Evolutionary conservation across 2,888 invertebrate species (phyloP).

Genomic region (Yponomeuta plumbellus): DNA sequence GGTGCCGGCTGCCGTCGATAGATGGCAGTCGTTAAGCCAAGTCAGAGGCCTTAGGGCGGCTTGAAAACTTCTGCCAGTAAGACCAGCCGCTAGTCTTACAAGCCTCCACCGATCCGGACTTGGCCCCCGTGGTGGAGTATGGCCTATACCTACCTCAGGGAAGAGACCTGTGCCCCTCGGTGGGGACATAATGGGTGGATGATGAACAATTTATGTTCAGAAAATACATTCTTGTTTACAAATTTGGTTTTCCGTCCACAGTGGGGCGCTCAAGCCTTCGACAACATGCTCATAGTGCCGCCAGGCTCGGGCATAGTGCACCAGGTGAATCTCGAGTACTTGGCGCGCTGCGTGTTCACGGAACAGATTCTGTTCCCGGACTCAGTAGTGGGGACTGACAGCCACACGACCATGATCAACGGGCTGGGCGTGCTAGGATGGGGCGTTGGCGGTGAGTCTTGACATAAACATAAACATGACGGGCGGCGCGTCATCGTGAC

Average conservation of each 20-base stretch:
- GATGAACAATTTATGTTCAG: not conserved
- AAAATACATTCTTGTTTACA: not conserved
- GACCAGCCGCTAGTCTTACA: no score
- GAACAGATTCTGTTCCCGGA: conserved; percentile 85
- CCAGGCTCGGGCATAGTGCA: conserved; percentile 99
- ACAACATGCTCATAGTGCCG: conserved; percentile 98
- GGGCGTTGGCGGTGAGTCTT: conserved; percentile 91
- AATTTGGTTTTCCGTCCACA: conserved; percentile 48
- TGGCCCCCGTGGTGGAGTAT: no score
- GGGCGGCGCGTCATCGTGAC: no score
- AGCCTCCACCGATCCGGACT: no score
- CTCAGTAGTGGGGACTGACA: conserved; percentile 97
- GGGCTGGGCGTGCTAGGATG: conserved; percentile 97
- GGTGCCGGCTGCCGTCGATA: no score
- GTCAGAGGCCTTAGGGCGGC: no score
- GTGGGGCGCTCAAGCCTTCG: conserved; percentile 98
- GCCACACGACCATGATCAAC: conserved; percentile 99
- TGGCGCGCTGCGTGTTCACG: conserved; percentile 89
- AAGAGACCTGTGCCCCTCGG: no score
- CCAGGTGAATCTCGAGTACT: conserved; percentile 97
- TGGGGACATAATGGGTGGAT: no score
- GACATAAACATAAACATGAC: no score
- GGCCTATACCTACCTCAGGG: no score
- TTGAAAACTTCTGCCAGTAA: no score
- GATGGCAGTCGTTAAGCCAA: no score